phyloP scores from a whole-genome alignment of 2,113 vertebrate genomes.

The Nannospalax galili region DNA sequence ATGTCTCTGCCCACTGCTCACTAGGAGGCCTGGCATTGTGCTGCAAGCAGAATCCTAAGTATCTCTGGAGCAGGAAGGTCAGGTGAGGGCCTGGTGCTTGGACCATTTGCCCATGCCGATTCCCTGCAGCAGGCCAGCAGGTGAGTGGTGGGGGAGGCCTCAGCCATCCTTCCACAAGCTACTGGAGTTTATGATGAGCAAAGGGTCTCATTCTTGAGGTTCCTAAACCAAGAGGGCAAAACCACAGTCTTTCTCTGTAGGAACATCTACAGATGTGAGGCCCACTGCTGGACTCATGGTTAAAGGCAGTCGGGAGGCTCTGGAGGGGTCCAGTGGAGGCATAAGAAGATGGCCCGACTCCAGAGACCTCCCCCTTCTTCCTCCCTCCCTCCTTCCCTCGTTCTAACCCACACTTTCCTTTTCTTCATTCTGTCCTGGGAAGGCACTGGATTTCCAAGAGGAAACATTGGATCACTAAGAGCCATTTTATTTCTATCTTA shows the following conservation, averaged over 20 bases:
- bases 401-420: too few species aligned
- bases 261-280: background rate
- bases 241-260: background rate
- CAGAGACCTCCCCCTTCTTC: too few species aligned
- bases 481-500: background rate
- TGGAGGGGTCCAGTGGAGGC: too few species aligned
- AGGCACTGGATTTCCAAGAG: background rate
- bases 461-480: background rate
- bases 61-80: background rate
- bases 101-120: background rate
- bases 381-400: too few species aligned
- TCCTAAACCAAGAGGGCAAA: background rate
- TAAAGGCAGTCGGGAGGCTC: background rate
- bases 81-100: fast-evolving
- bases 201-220: background rate
- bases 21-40: too few species aligned
- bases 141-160: background rate
- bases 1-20: background rate
- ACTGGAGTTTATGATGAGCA: background rate
- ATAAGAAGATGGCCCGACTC: too few species aligned
- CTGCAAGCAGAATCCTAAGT: fast-evolving
- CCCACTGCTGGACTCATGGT: background rate
- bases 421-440: background rate
- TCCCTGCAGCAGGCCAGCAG: too few species aligned
- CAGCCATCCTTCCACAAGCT: background rate